Evolutionary conservation across 1,140 invertebrate species (phyloP), one percentile per base, ranked within the genome.

Genomic region (Pogonomyrmex californicus): DNA sequence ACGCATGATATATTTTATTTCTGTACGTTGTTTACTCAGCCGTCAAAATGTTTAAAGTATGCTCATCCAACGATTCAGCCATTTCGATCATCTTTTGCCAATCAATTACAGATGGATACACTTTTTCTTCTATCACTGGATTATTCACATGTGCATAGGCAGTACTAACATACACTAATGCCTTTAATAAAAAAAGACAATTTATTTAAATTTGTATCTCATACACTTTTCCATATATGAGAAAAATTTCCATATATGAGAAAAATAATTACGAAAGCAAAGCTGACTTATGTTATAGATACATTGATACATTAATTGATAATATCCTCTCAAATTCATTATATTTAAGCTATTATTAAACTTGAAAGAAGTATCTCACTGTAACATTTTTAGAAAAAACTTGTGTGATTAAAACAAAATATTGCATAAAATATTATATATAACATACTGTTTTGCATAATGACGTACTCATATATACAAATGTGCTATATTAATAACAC

Each of bases 41-140:
- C 49, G 97, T 97, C 30, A 98, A 95, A 4, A 96, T 95, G 81
- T 97, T 95, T 3, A 99, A 91, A 1, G 96, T 94, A 75, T 97
- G 95, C n/a, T 97, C 96, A 86, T 98, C 97, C 85, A 98, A 95
- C 87, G 96, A 97, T 95, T 99, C 98, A 14, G 97, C 97, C 44
- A 98, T 96, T 85, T 97, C 96, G 23, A 99, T 97, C 0, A 98
- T 96, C 90, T 98, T 97, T 76, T 97, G 96, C 96, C 99, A 99
- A 93, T 99, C 97, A 0, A 97, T 97, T n/a, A 97, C 97, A 0
- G 97, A 96, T 1, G 98, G 97, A 94, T 99, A 99, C 4, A 99
- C 95, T 33, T 96, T 95, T 94, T 99, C 98, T 70, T 98, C 96
- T 0, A 98, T 96, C 0, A 95, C 93, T 6, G 96, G 95, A 56